These are phyloP conservation scores for Geotrypetes seraphini DNA, from an alignment of 2,797 vertebrate species.

Conservation along the genomic window DNA sequence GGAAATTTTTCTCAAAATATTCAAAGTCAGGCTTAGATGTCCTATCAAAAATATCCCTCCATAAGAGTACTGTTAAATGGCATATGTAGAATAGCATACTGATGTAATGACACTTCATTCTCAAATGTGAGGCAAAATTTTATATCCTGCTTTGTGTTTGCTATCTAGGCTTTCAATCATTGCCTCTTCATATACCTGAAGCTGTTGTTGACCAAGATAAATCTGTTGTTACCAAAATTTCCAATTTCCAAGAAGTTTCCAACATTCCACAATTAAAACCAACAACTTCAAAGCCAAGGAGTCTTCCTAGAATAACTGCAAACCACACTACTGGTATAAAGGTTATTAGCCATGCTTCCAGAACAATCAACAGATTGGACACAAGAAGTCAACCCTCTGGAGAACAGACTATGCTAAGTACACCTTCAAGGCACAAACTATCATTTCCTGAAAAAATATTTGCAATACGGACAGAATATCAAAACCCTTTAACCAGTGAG, in stretches of 20 bases:
- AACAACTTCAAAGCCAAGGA: slow-evolving; percentile 1
- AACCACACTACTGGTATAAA: neutral
- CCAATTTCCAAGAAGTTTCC: slow-evolving; percentile 4
- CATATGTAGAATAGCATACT: no score
- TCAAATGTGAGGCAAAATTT: no score
- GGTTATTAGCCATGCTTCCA: neutral
- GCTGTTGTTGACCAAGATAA: slow-evolving; percentile 4
- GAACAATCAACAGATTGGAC: slow-evolving; percentile 3
- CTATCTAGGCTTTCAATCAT: slow-evolving; percentile 12
- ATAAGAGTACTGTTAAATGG: no score
- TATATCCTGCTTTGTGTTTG: no score
- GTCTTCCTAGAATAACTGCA: slow-evolving; percentile 9
- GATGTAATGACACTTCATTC: no score
- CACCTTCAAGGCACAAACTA: neutral
- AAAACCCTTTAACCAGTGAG: slow-evolving; percentile 5
- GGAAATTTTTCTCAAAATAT: no score
- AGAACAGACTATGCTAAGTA: neutral
- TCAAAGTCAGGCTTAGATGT: no score
- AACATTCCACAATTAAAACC: neutral
- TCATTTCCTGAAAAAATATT: slow-evolving; percentile 1
- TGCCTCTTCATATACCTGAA: neutral
- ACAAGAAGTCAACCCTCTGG: neutral
- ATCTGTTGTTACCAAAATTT: neutral
- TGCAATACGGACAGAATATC: neutral
- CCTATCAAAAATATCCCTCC: no score